Evolutionary conservation across 2,113 vertebrate species (phyloP).

Genomic region (Anser cygnoides): DNA sequence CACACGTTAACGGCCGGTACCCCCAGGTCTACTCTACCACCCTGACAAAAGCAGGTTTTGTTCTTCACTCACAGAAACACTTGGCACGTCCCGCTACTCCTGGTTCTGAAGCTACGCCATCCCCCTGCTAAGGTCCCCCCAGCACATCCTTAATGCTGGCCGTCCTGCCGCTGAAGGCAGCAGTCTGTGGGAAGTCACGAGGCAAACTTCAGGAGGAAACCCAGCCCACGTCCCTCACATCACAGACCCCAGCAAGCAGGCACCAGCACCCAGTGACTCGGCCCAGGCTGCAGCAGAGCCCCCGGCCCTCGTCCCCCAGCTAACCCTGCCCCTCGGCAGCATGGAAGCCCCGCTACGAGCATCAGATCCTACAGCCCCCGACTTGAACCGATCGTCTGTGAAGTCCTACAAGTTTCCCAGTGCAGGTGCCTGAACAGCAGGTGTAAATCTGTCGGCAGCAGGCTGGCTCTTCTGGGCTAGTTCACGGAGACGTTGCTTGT

Average conservation of each 20-base stretch:
- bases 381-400: not conserved
- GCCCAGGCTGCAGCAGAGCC: not conserved
- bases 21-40: not conserved
- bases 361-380: not conserved
- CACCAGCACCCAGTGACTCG: not conserved
- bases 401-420: not conserved
- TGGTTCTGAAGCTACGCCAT: not conserved
- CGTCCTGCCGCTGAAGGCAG: not conserved
- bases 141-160: not conserved
- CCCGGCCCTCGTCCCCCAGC: too few relatives aligned
- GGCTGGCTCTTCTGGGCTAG: not conserved
- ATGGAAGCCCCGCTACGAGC: not conserved
- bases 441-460: not conserved
- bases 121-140: not conserved
- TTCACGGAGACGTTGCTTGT: not conserved
- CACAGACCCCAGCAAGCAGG: not conserved
- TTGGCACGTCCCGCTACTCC: not conserved
- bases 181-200: not conserved
- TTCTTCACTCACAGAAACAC: not conserved
- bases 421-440: not conserved
- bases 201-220: not conserved
- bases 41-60: not conserved
- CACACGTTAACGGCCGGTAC: not conserved
- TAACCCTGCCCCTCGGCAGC: not conserved
- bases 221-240: not conserved